Base-by-base conservation (phyloP, 2,888 invertebrate genomes). In the Microplitis deprimator region DNA sequence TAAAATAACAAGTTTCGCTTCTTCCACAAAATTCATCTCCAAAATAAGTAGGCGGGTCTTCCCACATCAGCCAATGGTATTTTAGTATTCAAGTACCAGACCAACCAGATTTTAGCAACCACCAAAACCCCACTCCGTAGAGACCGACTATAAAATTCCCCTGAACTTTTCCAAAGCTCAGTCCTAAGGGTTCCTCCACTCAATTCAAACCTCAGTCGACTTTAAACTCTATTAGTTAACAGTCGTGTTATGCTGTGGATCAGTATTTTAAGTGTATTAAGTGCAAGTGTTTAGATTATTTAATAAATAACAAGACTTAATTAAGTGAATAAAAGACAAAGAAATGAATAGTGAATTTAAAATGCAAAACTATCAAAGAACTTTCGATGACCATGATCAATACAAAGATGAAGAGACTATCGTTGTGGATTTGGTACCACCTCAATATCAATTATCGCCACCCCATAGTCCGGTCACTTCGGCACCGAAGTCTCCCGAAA, bases 361-460 rank as follows among this genome's bases (percentile, higher is more conserved):
- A 0, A 87, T 88, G 87, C 85, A 85, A 59, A 84, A 86, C 4
- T 87, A 83, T 77, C 87, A 85, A 29, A 83, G 83, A 76, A 86
- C 82, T 65, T 84, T 85, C 16, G 84, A 89, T 60, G 87, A 87
- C 60, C 85, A 87, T 38, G 84, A 86, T 50, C 83, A 85, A 80
- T 83, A 81, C 61, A 84, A 85, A 7, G 84, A 84, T 0, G 86
- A 87, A 74, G 91, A 89, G 75, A 91, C 92, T 2, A 91, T 93
- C 75, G 92, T 93, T 7, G 91, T 93, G 79, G 93, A 93, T 83
- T 89, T 93, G 70, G 91, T 93, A 73, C 92, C 93, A 16, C 91
- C 92, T 8, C 87, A 85, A 69, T 87, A 86, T 79, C 87, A 85
- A 67, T 77, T 86, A 2, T 87, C 85, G 6, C 87, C 87, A 13